Percentiles rank a stretch among this genome's conserved stretches.
These are phyloP conservation scores for Trididemnum clinides DNA, from an alignment of 23 tunicate genomes.

Conservation along the genomic window DNA sequence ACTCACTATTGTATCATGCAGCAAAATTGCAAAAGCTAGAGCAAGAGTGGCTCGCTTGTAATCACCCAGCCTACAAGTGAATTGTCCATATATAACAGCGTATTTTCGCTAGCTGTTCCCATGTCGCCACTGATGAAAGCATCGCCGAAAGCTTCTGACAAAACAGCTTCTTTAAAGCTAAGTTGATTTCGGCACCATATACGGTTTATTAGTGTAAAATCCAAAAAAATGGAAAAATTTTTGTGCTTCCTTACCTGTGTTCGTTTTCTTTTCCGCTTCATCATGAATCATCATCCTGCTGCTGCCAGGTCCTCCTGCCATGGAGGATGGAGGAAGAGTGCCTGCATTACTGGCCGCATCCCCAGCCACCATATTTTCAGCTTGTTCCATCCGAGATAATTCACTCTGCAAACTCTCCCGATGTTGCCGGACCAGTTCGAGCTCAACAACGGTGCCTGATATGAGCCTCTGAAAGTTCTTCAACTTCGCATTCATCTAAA, in stretches of 20 bases:
- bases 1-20: too few species aligned
- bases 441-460: slow-evolving; percentile 66
- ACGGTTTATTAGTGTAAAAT: too few species aligned
- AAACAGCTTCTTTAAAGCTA: too few species aligned
- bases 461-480: slow-evolving; percentile 73
- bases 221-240: too few species aligned
- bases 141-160: too few species aligned
- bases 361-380: slow-evolving; percentile 70
- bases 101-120: too few species aligned
- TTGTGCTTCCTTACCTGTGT: slow-evolving; percentile 56
- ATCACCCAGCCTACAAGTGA: too few species aligned
- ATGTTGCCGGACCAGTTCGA: slow-evolving; percentile 77
- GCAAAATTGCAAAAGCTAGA: too few species aligned
- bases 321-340: slow-evolving; percentile 84
- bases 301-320: slow-evolving; percentile 97
- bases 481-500: slow-evolving; percentile 68
- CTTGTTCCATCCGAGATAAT: slow-evolving; percentile 84
- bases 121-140: too few species aligned
- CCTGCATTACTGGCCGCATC: slow-evolving; percentile 85
- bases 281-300: slow-evolving; percentile 86
- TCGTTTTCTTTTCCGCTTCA: slow-evolving; percentile 74
- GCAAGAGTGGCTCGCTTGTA: too few species aligned
- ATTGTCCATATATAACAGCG: too few species aligned
- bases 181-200: too few species aligned
- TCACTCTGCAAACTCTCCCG: slow-evolving; percentile 76